Percentiles rank a stretch among this genome's conserved stretches.
Evolutionary conservation across 2,113 vertebrate genomes (phyloP).

Genomic region (Symphodus melops): DNA sequence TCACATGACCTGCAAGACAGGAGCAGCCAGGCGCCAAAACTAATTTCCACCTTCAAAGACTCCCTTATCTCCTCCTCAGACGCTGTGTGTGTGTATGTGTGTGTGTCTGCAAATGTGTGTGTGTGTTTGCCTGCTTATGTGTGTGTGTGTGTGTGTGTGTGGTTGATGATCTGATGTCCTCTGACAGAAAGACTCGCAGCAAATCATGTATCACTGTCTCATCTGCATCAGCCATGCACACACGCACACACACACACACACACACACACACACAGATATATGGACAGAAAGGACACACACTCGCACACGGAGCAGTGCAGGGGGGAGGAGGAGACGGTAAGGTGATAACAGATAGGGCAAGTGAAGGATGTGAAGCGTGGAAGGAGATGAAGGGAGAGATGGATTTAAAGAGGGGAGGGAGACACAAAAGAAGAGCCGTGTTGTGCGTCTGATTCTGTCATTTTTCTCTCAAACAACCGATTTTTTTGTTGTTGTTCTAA

Average conservation of each 20-base stretch:
- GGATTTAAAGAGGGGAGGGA: conserved; percentile 31
- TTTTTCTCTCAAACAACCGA: conserved; percentile 35
- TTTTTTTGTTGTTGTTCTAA: neutral
- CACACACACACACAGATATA: conserved; percentile 38
- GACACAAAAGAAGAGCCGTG: conserved; percentile 34
- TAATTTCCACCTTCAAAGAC: conserved; percentile 84
- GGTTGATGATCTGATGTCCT: conserved; percentile 79
- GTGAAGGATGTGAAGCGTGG: conserved; percentile 64
- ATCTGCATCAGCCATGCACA: conserved; percentile 62
- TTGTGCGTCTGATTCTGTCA: conserved; percentile 50
- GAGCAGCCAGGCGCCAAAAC: conserved; percentile 86
- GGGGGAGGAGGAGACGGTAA: conserved; percentile 20
- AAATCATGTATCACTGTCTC: conserved; percentile 80
- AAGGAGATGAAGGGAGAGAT: conserved; percentile 57
- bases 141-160: conserved; percentile 38
- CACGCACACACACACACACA: conserved; percentile 27
- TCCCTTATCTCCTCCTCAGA: conserved; percentile 79
- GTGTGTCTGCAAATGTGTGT: conserved; percentile 15
- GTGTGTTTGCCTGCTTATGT: conserved; percentile 24
- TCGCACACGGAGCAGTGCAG: conserved; percentile 21
- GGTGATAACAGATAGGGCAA: conserved; percentile 54
- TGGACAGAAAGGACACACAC: conserved; percentile 37
- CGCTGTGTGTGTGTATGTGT: conserved; percentile 27
- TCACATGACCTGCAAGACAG: conserved; percentile 85
- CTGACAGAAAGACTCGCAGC: conserved; percentile 75